Base-by-base conservation (phyloP, 92 coral and sea anemone species). In the Zoanthus solanderi region DNA sequence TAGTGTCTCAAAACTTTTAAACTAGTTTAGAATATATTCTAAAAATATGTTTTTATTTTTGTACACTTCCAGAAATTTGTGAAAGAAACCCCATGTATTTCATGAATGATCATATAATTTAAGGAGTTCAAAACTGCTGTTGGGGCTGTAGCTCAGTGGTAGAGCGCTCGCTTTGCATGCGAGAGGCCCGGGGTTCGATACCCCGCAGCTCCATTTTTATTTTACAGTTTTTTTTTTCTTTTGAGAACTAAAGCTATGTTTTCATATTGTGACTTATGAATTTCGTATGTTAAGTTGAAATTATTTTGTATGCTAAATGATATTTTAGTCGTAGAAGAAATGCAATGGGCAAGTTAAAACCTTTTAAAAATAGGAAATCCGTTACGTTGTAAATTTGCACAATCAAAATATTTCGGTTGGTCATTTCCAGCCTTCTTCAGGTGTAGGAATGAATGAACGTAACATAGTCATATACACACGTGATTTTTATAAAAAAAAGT, bases 71-170 rank as follows among this genome's bases (percentile, higher is more conserved):
- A 3, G 12, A 13, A 63, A 37, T 37, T 14, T 17, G 23, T 16
- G 6, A 63, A 4, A 6, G 18, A 63, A 13, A 17, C 14, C 23
- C 13, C 0, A 7, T 50, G 56, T 63, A 63, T 6, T 63, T 13
- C 3, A 6, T 16, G 14, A 0, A 1, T 10, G 3, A 63, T 0
- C 2, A 0, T 3, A 0, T 15, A 16, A 13, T 14, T 18, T 63
- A 7, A 0, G 2, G 31, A 37, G 4, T 2, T 0, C 0, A 37
- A 63, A 23, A 1, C 0, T 14, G 0, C 6, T 23, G 30, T 63
- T 47, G 98, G 98, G 98, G 96, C 71, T 93, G 96, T 91, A 91
- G 96, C 98, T 95, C 96, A 94, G 98, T 94, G 98, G 95, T 94
- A 91, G 72, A 67, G 72, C 72, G 72, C 72, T 67, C 72, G 72